Conservation (phyloP, 2,888 invertebrate species). For the Nomada hirtipes region DNA sequence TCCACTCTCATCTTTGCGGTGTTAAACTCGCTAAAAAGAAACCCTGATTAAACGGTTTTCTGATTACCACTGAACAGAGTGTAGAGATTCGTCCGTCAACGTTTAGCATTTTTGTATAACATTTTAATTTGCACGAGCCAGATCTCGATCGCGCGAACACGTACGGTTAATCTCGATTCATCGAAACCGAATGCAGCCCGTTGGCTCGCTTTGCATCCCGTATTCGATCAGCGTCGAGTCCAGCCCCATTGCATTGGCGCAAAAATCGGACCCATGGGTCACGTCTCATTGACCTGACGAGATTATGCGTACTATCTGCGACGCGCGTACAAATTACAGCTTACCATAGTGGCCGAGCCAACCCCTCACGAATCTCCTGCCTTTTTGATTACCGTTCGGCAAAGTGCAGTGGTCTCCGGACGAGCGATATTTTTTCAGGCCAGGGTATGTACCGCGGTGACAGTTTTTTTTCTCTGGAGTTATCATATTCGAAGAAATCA, state of each 20-base stretch:
- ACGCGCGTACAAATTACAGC: constrained; percentile 56
- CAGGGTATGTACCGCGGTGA: too few species aligned
- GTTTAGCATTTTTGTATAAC: not conserved
- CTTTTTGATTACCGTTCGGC: constrained; percentile 19
- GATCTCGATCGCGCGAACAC: not conserved
- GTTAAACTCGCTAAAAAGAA: too few species aligned
- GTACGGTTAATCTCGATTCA: constrained; percentile 17
- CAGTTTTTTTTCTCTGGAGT: too few species aligned
- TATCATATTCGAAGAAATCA: too few species aligned
- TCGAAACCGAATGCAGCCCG: not conserved
- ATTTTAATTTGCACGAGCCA: constrained; percentile 11
- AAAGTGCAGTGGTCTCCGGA: not conserved
- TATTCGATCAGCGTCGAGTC: not conserved
- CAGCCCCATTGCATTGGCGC: not conserved
- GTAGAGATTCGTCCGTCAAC: not conserved
- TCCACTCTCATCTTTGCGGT: too few species aligned
- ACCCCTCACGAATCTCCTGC: constrained; percentile 11
- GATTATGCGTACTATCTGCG: constrained; percentile 39
- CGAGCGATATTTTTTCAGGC: too few species aligned
- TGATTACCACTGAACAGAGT: not conserved
- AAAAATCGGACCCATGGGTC: constrained; percentile 53
- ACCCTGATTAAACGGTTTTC: too few species aligned
- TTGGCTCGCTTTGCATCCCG: constrained; percentile 24
- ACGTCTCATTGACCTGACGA: constrained; percentile 45
- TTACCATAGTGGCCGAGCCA: not conserved